Evolutionary conservation across 2,797 vertebrate species (phyloP).

Genomic region (Pristis pectinata): DNA sequence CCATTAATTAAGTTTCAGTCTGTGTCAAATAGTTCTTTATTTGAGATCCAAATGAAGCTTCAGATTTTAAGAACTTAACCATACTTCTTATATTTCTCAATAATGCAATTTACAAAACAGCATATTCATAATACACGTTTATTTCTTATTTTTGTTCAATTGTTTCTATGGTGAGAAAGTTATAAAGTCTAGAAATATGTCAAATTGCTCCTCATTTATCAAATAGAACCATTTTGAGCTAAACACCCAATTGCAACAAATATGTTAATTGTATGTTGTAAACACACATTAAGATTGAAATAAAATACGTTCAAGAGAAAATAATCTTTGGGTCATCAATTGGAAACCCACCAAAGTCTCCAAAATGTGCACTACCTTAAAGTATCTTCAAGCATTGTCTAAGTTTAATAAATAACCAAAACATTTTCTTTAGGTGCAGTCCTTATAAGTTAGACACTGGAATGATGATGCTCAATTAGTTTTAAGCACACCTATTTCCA

Average conservation of each 20-base stretch:
- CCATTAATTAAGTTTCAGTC: neutral
- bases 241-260: neutral
- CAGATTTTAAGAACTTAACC: neutral
- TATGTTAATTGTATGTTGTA: neutral
- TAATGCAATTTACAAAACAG: neutral
- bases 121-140: too few relatives aligned
- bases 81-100: neutral
- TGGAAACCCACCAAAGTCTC: neutral
- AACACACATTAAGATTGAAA: neutral
- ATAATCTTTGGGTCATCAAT: neutral
- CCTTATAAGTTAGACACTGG: neutral
- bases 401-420: neutral
- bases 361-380: neutral
- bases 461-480: neutral
- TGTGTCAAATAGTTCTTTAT: neutral
- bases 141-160: slow-evolving; percentile 22
- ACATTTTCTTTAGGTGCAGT: neutral
- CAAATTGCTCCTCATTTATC: slow-evolving; percentile 37
- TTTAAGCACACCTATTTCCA: neutral
- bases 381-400: neutral
- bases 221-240: slow-evolving; percentile 24
- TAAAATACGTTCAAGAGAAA: neutral
- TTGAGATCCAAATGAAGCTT: slow-evolving; percentile 2
- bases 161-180: slow-evolving; percentile 34
- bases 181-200: too few relatives aligned